Evolutionary conservation across 1,140 invertebrate species (phyloP).

Genomic region (Ylistrum balloti): DNA sequence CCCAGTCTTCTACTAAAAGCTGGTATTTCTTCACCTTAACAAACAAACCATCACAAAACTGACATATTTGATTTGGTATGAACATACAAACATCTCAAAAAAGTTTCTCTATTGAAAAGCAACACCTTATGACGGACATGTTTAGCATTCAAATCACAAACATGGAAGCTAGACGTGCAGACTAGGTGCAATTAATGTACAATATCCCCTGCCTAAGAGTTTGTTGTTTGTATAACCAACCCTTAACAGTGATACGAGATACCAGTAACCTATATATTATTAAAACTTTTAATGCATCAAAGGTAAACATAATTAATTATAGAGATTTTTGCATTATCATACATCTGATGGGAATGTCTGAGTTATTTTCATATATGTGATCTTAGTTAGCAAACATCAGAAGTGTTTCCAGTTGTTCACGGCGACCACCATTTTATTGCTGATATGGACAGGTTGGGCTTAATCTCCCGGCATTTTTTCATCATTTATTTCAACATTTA

Average conservation of each 20-base stretch:
- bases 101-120: background rate
- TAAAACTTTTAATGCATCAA: background rate
- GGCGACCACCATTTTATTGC: conserved; percentile 29
- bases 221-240: background rate
- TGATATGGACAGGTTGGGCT: background rate
- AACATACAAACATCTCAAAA: background rate
- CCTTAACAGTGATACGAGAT: background rate
- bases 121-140: conserved; percentile 17
- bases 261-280: background rate
- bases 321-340: background rate
- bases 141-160: conserved; percentile 28
- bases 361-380: background rate
- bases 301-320: background rate
- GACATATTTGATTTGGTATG: conserved; percentile 1
- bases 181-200: background rate
- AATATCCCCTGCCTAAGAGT: background rate
- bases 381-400: background rate
- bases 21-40: background rate
- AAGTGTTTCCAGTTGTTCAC: background rate
- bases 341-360: background rate
- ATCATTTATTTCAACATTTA: conserved; percentile 29
- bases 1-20: conserved; percentile 8
- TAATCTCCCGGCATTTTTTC: background rate
- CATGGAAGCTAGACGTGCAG: background rate
- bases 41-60: background rate